Evolutionary conservation across 2,797 vertebrate genomes (phyloP), one percentile per base, ranked within the genome.

Genomic region (Parotocinclus haroldoi): DNA sequence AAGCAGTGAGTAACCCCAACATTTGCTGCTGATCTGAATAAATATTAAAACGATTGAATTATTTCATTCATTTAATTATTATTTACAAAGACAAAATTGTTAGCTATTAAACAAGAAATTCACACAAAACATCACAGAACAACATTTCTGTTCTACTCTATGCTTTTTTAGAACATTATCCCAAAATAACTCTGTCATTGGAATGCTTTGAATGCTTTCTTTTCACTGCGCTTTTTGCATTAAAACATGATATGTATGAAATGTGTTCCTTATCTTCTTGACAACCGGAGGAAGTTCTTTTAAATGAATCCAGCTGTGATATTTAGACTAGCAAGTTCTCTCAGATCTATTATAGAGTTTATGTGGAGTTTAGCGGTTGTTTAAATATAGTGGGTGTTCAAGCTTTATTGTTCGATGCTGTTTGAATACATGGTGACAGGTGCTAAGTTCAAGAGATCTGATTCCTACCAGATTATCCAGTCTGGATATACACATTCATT

Each of bases 101-200:
- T 5, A 27, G 27, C 27, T 27, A 27, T 27, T 27, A 27, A 27
- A 27, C 27, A 27, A 27, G 27, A 27, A 27, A n/a, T n/a, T n/a
- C n/a, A n/a, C n/a, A n/a, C n/a, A n/a, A n/a, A n/a, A n/a, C n/a
- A n/a, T n/a, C n/a, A n/a, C n/a, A n/a, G n/a, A n/a, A n/a, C n/a
- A n/a, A n/a, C n/a, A n/a, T n/a, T n/a, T n/a, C n/a, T 13, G 2
- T 10, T 52, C 19, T 9, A 3, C 17, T 19, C 4, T 38, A 11
- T 1, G 14, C 12, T 11, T 36, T 60, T 9, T 7, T 16, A 38
- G 54, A 56, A 46, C 37, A 13, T 46, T 46, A 37, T 48, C 17
- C 38, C 27, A 65, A 1, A 9, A 9, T 40, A 5, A 18, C 69
- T 76, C 77, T 80, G 75, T 82, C 81, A 85, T 86, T 83, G 74